A percentile compares a stretch with the other conserved stretches of the same genome.
phyloP scores from a whole-genome alignment of 2,888 invertebrate species.

The Melieria crassipennis region DNA sequence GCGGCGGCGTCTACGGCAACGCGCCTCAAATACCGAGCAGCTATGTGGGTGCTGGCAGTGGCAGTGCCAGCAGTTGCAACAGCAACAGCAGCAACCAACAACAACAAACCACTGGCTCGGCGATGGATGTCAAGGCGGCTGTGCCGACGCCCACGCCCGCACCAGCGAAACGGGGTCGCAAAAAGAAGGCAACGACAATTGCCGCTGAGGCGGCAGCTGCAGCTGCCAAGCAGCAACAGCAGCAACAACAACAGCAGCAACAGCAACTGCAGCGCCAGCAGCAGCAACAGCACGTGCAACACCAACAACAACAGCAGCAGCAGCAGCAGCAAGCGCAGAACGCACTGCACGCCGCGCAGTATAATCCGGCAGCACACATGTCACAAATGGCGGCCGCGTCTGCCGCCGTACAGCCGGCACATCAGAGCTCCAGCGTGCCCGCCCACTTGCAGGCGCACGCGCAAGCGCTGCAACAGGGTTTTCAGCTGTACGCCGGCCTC shows the following conservation, averaged over 20 bases:
- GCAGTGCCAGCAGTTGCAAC: conserved; percentile 31
- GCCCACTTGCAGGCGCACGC: conserved; percentile 57
- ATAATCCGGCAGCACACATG: conserved; percentile 48
- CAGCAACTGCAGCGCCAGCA: conserved; percentile 44
- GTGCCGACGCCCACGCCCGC: conserved; percentile 36
- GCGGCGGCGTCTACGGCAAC: conserved; percentile 50
- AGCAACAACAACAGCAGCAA: conserved; percentile 49
- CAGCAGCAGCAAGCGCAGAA: conserved; percentile 33
- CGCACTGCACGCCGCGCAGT: conserved; percentile 44
- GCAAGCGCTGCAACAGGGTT: conserved; percentile 66
- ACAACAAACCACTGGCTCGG: conserved; percentile 32
- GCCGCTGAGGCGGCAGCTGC: conserved; percentile 54
- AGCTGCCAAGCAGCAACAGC: conserved; percentile 45
- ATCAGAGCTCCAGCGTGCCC: conserved; percentile 51
- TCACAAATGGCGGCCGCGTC: conserved; percentile 46
- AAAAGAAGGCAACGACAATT: conserved; percentile 56
- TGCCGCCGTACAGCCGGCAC: conserved; percentile 47
- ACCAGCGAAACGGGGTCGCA: conserved; percentile 58
- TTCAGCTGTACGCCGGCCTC: conserved; percentile 71
- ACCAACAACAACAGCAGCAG: conserved; percentile 46
- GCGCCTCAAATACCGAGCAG: conserved; percentile 53
- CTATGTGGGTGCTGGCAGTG: conserved; percentile 34
- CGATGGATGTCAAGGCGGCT: conserved; percentile 36
- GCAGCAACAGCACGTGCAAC: conserved; percentile 45
- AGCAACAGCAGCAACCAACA: conserved; percentile 42